These are phyloP conservation scores for Cinclus cinclus DNA, from an alignment of 2,113 vertebrate species.

Conservation along the genomic window DNA sequence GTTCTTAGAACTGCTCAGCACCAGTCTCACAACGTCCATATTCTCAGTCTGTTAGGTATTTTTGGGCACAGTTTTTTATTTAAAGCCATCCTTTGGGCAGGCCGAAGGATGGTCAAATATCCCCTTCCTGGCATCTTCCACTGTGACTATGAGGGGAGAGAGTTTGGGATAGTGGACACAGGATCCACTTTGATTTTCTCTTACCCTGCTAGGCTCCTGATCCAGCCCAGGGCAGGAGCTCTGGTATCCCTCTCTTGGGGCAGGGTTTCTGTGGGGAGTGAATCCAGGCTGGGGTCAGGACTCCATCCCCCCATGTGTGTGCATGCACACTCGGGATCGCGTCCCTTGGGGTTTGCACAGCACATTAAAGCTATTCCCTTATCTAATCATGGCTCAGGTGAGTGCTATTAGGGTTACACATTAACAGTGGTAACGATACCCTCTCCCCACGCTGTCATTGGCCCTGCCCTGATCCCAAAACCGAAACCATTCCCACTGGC, in stretches of 20 bases:
- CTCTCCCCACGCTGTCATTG: slow-evolving; percentile 41
- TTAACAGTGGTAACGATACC: slow-evolving; percentile 61
- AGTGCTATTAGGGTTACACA: slow-evolving; percentile 70
- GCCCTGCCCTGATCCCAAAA: slow-evolving; percentile 60
- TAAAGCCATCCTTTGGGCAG: neutral
- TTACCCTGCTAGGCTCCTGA: neutral
- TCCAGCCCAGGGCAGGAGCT: neutral
- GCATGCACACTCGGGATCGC: neutral
- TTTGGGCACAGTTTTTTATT: neutral
- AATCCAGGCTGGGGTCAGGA: neutral
- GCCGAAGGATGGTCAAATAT: neutral
- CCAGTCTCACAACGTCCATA: neutral
- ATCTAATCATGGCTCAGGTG: slow-evolving; percentile 66
- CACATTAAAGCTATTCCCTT: slow-evolving; percentile 72
- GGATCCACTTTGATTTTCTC: neutral
- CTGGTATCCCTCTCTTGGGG: neutral
- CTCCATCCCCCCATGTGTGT: neutral
- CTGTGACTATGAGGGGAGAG: neutral
- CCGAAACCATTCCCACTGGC: slow-evolving; percentile 23
- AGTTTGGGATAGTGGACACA: neutral
- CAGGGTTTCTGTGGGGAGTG: neutral
- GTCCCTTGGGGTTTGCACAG: slow-evolving; percentile 49
- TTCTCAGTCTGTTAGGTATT: neutral
- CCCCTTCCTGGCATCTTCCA: neutral
- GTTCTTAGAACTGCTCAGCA: neutral